A percentile compares a stretch with the other conserved stretches of the same genome.
Conservation (phyloP, 2,888 invertebrate species). For the Diachrysia chrysitis region DNA sequence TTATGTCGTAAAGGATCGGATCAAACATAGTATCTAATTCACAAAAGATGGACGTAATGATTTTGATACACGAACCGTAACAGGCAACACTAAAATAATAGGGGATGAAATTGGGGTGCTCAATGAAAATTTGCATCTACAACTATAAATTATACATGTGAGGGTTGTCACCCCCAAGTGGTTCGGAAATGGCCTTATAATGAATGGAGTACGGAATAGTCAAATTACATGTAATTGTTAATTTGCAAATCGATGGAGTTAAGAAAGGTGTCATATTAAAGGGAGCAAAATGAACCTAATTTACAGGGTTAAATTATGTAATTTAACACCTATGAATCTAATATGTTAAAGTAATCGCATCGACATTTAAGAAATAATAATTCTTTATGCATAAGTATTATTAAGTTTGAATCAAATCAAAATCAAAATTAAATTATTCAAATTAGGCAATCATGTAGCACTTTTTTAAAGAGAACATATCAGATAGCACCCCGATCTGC, state of each 20-base stretch:
- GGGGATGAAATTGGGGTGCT: constrained; percentile 57
- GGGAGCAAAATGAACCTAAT: not conserved
- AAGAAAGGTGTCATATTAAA: not conserved
- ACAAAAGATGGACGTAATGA: constrained; percentile 47
- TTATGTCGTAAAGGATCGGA: constrained; percentile 48
- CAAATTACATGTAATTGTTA: constrained; percentile 74
- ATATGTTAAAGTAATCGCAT: not conserved
- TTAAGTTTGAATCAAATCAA: too few species aligned
- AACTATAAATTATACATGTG: constrained; percentile 79
- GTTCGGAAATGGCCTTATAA: constrained; percentile 72
- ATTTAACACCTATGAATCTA: not conserved
- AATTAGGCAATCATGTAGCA: too few species aligned
- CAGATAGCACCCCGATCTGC: too few species aligned
- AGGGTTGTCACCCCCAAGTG: constrained; percentile 72
- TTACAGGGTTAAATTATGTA: not conserved
- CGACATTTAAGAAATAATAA: too few species aligned
- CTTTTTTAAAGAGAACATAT: too few species aligned
- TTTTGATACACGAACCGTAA: constrained; percentile 45
- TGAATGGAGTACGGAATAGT: constrained; percentile 73
- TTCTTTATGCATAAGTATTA: too few species aligned
- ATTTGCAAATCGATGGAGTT: constrained; percentile 64
- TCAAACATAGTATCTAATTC: constrained; percentile 50
- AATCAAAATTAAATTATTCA: too few species aligned
- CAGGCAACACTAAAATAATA: constrained; percentile 55
- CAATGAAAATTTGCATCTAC: constrained; percentile 74